Evolutionary conservation across 2,113 vertebrate species (phyloP).

Genomic region (Apodemus sylvaticus): DNA sequence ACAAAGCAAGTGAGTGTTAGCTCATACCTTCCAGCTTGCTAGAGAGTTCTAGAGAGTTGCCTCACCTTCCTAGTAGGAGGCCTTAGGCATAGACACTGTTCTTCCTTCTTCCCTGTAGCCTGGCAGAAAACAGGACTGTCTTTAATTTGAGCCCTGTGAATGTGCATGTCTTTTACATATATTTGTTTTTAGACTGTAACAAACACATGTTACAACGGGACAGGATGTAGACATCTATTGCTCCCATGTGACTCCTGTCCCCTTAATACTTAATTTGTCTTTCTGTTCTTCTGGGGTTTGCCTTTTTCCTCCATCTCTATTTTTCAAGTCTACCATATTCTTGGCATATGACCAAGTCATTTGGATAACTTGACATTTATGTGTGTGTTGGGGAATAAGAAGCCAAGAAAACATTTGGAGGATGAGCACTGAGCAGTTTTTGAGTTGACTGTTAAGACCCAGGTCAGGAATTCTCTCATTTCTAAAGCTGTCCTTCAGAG

Average conservation of each 20-base stretch:
- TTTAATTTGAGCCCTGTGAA: not conserved
- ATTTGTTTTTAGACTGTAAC: not conserved
- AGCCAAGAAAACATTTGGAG: not conserved
- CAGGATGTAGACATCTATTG: not conserved
- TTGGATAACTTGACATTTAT: not conserved
- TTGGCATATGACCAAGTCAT: not conserved
- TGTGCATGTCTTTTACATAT: not conserved
- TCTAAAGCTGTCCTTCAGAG: not conserved
- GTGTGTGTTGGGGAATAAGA: not conserved
- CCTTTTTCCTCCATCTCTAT: no score
- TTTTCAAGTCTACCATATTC: not conserved
- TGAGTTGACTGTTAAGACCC: not conserved
- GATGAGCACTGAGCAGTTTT: not conserved
- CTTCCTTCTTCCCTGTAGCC: not conserved
- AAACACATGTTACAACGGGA: not conserved
- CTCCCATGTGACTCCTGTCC: not conserved
- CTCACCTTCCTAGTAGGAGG: not conserved
- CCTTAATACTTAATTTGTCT: not conserved
- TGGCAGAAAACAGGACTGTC: no score
- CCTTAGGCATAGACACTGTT: not conserved
- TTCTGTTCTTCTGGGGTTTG: not conserved
- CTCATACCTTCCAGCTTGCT: not conserved
- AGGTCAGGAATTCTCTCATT: not conserved
- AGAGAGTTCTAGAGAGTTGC: not conserved
- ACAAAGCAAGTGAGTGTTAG: not conserved